These are phyloP conservation scores for Heterotilapia buettikoferi DNA, from an alignment of 2,113 vertebrate species.

Conservation along the genomic window DNA sequence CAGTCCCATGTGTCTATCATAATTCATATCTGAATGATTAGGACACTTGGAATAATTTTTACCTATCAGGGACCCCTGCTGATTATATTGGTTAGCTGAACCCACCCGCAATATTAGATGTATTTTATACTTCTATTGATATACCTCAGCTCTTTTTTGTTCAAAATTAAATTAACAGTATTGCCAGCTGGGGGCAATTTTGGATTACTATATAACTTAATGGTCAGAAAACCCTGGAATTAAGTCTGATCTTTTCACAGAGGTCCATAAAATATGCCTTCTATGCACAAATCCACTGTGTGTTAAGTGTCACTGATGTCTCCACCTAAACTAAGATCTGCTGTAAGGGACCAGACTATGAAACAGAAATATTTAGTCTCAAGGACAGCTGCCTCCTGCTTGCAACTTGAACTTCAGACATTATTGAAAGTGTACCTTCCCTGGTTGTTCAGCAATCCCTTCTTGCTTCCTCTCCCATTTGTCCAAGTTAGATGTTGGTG, in stretches of 20 bases:
- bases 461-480: background rate
- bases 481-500: slow-evolving; percentile 9
- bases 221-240: too few species aligned
- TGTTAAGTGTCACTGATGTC: background rate
- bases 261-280: background rate
- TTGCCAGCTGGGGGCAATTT: background rate
- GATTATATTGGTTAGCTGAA: background rate
- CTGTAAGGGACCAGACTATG: background rate
- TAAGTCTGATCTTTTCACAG: background rate
- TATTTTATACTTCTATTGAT: background rate
- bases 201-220: too few species aligned
- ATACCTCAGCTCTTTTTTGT: background rate
- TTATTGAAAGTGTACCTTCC: background rate
- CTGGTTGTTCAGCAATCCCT: background rate
- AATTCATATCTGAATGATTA: background rate
- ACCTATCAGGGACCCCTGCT: background rate
- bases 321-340: background rate
- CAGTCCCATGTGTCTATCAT: background rate
- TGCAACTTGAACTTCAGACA: background rate
- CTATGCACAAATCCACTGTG: background rate
- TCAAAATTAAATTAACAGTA: background rate
- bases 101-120: background rate
- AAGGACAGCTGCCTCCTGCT: background rate
- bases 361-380: background rate
- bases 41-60: background rate